These are phyloP conservation scores for Petromus typicus DNA, from an alignment of 2,113 vertebrate species.

Conservation along the genomic window DNA sequence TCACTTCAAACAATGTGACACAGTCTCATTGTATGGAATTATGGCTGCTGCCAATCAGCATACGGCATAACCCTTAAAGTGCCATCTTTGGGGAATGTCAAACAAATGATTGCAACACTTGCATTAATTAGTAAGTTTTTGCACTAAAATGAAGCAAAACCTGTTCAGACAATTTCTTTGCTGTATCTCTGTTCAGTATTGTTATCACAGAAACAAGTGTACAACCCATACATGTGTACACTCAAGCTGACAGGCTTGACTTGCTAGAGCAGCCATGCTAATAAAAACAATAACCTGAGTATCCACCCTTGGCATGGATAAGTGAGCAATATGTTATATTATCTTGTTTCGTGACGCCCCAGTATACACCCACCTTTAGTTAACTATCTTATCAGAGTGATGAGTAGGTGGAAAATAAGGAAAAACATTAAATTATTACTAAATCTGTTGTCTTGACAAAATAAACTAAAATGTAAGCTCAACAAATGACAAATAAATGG, in stretches of 20 bases:
- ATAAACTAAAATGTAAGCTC: conserved; percentile 41
- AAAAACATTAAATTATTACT: neutral
- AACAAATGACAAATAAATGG: conserved; percentile 10
- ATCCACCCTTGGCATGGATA: neutral
- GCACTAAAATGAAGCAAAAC: conserved; percentile 83
- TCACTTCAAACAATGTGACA: conserved; percentile 90
- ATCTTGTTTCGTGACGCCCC: neutral
- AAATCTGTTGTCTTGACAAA: neutral
- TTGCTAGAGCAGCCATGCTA: conserved; percentile 16
- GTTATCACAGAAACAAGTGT: neutral
- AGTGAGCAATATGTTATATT: neutral
- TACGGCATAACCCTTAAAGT: conserved; percentile 86
- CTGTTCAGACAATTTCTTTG: conserved; percentile 84
- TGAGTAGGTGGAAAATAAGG: neutral
- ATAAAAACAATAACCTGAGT: conserved; percentile 16
- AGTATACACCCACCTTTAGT: neutral
- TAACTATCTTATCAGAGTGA: neutral
- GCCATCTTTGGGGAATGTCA: conserved; percentile 83
- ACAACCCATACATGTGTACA: neutral
- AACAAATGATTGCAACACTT: conserved; percentile 80
- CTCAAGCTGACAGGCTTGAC: neutral
- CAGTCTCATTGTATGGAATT: conserved; percentile 90
- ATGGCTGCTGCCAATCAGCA: conserved; percentile 90
- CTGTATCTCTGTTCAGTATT: conserved; percentile 69
- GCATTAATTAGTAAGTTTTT: conserved; percentile 88